Percentiles rank a stretch among this genome's conserved stretches.
These are phyloP conservation scores for Laticauda colubrina DNA, from an alignment of 2,113 vertebrate genomes.

Conservation along the genomic window DNA sequence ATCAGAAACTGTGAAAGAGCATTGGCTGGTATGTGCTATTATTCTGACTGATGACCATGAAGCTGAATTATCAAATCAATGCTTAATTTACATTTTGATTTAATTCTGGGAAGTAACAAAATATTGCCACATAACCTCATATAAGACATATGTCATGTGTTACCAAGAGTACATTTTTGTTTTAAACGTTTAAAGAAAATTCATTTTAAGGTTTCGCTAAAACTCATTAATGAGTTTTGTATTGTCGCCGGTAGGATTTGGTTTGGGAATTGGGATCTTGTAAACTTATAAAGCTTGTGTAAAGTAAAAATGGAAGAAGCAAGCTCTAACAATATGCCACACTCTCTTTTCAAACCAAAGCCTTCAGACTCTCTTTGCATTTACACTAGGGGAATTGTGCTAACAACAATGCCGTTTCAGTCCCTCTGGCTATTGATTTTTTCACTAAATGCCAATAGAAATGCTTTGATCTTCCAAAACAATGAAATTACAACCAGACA, in stretches of 20 bases:
- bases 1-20: background rate
- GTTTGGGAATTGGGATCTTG: constrained; percentile 24
- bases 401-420: background rate
- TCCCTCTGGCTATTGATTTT: background rate
- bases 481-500: no score
- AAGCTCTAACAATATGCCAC: constrained; percentile 50
- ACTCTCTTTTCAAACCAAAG: constrained; percentile 58
- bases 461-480: background rate
- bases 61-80: constrained; percentile 12
- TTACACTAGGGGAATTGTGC: background rate
- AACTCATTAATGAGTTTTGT: constrained; percentile 32
- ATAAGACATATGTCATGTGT: background rate
- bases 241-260: constrained; percentile 18
- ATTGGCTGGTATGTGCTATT: background rate
- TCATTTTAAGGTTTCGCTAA: constrained; percentile 13
- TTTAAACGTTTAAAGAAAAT: background rate
- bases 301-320: constrained; percentile 34
- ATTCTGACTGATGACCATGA: background rate
- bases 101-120: background rate
- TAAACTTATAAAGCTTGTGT: background rate
- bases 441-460: background rate
- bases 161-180: background rate
- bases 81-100: constrained; percentile 27
- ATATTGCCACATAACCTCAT: constrained; percentile 31
- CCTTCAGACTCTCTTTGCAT: constrained; percentile 24